A percentile compares a stretch with the other conserved stretches of the same genome.
phyloP scores from a whole-genome alignment of 2,113 vertebrate species.

The Bos indicus region DNA sequence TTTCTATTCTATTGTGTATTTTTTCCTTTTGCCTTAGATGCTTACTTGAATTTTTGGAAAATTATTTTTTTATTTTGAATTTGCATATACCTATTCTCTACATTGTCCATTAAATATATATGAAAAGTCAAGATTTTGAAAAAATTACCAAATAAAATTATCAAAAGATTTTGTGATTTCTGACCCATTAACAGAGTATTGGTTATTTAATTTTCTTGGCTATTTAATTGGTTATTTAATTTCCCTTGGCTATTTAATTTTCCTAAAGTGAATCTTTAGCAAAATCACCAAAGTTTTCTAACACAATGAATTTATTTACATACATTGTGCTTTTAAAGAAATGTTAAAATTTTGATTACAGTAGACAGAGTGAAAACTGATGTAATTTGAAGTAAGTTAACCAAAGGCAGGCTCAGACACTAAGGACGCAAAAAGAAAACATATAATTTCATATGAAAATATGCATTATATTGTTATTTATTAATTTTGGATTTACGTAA shows the following conservation, averaged over 20 bases:
- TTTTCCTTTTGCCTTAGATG: accelerated
- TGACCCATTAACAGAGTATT: not conserved
- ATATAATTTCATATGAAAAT: not conserved
- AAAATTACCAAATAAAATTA: not conserved
- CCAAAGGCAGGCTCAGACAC: not conserved
- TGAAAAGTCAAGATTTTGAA: not conserved
- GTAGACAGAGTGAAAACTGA: not conserved
- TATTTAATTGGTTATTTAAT: not conserved
- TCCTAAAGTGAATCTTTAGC: not conserved
- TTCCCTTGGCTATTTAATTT: not conserved
- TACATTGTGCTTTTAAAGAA: not conserved
- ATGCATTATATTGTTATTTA: not conserved
- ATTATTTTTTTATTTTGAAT: not conserved
- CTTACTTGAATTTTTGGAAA: not conserved
- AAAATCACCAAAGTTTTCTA: not conserved
- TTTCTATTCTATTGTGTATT: accelerated
- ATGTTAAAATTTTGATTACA: constrained; percentile 18
- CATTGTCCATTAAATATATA: not conserved
- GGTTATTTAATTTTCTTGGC: not conserved
- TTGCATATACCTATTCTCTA: not conserved
- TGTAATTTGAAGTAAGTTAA: not conserved
- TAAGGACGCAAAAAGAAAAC: not conserved
- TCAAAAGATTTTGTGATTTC: not conserved
- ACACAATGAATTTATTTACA: not conserved
- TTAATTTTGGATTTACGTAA: not conserved